Evolutionary conservation across 2,113 vertebrate genomes (phyloP).

Genomic region (Gavia stellata): DNA sequence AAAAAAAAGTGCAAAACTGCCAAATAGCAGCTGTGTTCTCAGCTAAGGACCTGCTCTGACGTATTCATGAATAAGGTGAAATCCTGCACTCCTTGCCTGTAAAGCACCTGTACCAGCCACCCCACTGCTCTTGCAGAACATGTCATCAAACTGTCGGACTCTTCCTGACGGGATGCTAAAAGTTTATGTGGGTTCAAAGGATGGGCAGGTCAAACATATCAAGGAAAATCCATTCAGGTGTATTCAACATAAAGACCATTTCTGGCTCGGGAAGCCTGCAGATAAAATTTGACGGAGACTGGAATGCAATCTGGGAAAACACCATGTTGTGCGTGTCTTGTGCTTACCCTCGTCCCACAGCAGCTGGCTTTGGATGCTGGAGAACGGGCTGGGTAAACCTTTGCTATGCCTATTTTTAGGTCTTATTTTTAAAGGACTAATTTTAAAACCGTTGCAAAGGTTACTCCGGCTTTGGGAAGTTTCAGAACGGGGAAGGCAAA

Average conservation of each 20-base stretch:
- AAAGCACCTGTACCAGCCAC: background rate
- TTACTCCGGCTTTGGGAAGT: background rate
- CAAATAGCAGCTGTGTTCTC: background rate
- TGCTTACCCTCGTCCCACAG: background rate
- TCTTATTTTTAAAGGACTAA: background rate
- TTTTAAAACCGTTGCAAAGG: background rate
- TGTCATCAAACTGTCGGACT: too few relatives aligned
- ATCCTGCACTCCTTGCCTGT: background rate
- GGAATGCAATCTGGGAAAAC: background rate
- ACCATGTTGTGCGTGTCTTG: background rate
- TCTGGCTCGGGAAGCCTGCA: background rate
- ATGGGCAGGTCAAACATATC: background rate
- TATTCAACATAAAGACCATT: background rate
- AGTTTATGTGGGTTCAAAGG: background rate
- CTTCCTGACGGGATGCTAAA: background rate
- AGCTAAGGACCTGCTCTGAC: background rate
- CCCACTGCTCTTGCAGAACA: background rate
- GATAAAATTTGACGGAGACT: background rate
- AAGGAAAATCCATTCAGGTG: background rate
- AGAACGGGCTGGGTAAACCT: background rate
- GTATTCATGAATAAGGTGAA: background rate
- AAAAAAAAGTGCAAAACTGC: background rate
- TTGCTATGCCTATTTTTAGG: background rate
- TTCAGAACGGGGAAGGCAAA: background rate
- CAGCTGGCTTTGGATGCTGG: background rate